phyloP scores from a whole-genome alignment of 2,113 vertebrate genomes.

The Pelecanus crispus region DNA sequence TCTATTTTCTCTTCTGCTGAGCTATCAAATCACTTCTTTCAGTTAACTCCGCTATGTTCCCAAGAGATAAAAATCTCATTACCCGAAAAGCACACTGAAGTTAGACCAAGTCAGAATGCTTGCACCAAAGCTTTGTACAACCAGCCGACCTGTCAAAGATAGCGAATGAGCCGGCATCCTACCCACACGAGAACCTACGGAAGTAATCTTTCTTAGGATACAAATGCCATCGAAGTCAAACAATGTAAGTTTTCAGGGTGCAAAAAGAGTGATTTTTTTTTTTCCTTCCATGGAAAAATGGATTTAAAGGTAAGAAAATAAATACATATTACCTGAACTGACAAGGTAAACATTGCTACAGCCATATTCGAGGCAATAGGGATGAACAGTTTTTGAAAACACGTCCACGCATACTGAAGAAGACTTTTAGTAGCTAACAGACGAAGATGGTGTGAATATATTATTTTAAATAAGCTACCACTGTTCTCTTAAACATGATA shows the following conservation, averaged over 20 bases:
- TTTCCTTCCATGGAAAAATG: not conserved
- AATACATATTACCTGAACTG: not conserved
- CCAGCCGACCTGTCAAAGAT: not conserved
- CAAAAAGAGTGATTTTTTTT: not conserved
- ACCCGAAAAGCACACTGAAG: not conserved
- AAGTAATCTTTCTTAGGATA: not conserved
- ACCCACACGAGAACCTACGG: fast-evolving
- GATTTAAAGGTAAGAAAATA: not conserved
- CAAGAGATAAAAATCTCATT: too few relatives aligned
- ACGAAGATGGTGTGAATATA: not conserved
- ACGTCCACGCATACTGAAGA: not conserved
- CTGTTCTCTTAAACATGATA: not conserved
- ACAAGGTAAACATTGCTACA: too few relatives aligned
- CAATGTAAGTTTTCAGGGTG: not conserved
- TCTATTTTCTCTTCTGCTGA: not conserved
- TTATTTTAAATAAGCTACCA: not conserved
- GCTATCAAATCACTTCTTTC: not conserved
- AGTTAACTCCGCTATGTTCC: not conserved
- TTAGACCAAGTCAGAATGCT: not conserved
- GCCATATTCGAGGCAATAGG: not conserved
- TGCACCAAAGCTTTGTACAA: not conserved
- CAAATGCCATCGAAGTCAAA: not conserved
- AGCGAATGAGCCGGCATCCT: fast-evolving
- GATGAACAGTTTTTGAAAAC: not conserved
- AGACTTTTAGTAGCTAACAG: not conserved